Evolutionary conservation across 2,797 vertebrate species (phyloP), one percentile per base, ranked within the genome.

Genomic region (Danio choprae): DNA sequence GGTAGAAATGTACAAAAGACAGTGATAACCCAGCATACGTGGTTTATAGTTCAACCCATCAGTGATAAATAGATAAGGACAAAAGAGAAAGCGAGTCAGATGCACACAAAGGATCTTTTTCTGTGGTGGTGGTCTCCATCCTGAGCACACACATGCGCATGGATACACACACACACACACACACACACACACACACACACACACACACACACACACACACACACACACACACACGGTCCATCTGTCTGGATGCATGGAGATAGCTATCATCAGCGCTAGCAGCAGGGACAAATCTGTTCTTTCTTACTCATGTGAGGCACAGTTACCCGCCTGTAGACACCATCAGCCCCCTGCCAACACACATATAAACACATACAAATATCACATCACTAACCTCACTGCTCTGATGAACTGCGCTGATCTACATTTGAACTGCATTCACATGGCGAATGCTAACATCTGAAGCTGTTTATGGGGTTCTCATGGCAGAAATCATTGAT

Each of bases 201-300:
- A 53, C 64, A 51, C 41, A 53, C 67, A 79, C n/a, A n/a, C n/a
- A 56, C 56, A 70, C 69, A 40, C 55, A 68, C 11, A 46, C 58
- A 59, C 50, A 77, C 48, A 77, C 53, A 58, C 69, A 85, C 41
- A 79, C 72, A 51, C 55, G 44, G 69, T 60, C 81, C 84, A 83
- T 85, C 82, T 84, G 83, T 86, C 74, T 84, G 79, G 71, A 62
- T 81, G 84, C 77, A 70, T 74, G 80, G 60, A 79, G 81, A 78
- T 50, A 55, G 72, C 55, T 75, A 62, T 81, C 81, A 81, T 83
- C 77, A 81, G 78, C 8, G 58, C 44, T 56, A 79, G 73, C 69
- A 85, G 81, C 74, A 55, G 44, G 74, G 64, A 69, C 84, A 75
- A 69, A 58, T 81, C 81, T 81, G 84, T 82, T 78, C 79, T 75